Base-by-base conservation (phyloP, 2,888 invertebrate species). In the Dioctria rufipes region DNA sequence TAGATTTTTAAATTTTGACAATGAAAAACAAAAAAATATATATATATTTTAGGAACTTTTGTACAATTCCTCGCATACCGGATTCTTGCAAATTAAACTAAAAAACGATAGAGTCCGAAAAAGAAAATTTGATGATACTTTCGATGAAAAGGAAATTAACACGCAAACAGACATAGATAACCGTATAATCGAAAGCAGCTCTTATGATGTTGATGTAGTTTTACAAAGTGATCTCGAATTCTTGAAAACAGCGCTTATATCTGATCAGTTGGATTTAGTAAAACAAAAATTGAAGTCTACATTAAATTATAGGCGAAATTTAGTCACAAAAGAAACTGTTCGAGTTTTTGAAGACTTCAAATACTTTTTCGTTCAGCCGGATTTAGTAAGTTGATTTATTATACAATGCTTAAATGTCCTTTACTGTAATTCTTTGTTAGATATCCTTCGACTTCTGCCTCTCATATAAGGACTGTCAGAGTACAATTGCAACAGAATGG, bases 1-100 rank as follows among this genome's bases (percentile, higher is more conserved):
- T 25, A 25, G 25, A 25, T 25, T 25, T 25, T 25, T 25, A 25
- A 25, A 25, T 25, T 25, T 25, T 25, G 1, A 1, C 25, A 25
- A 25, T 25, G 25, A 25, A 25, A 25, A 25, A 25, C 0, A 25
- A 25, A n/a, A n/a, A n/a, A 1, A 25, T 25, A 25, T 25, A 25
- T 25, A 25, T 25, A 25, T 25, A 2, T 25, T 25, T 25, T 25
- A 25, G 25, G 25, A 25, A 25, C 25, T 25, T 25, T 25, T 25
- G 25, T 25, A 25, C 25, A 25, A 46, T 46, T 46, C 46, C 8
- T 46, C 8, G 5, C 8, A 42, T 42, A 39, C 42, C 25, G n/a
- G 66, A 6, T 66, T 39, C 40, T 39, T 66, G 9, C 66, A 42
- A 66, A 42, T 43, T 8, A 66, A 66, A 66, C 9, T 66, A 11